Evolutionary conservation across 2,888 invertebrate genomes (phyloP).

Genomic region (Drosophila pegasa): DNA sequence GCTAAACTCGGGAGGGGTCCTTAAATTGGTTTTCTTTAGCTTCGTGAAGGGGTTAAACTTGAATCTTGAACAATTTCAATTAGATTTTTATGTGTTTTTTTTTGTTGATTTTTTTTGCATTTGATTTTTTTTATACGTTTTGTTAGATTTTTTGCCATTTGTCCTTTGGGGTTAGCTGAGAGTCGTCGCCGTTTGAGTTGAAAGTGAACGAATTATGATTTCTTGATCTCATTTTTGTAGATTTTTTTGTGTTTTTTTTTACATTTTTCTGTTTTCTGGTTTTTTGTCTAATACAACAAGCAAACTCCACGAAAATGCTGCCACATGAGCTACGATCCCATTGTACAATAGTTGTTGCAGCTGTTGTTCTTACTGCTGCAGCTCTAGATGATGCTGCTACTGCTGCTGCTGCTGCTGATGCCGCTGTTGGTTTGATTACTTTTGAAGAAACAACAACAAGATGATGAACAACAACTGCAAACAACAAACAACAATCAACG

Average conservation of each 20-base stretch:
- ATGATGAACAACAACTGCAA: slow-evolving; percentile 17
- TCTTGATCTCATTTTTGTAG: slow-evolving; percentile 20
- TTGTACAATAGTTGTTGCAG: slow-evolving; percentile 35
- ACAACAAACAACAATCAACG: slow-evolving; percentile 15
- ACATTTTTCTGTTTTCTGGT: slow-evolving; percentile 27
- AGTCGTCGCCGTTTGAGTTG: slow-evolving; percentile 66
- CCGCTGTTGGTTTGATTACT: slow-evolving; percentile 24
- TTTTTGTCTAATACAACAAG: slow-evolving; percentile 65
- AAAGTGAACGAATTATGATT: slow-evolving; percentile 65
- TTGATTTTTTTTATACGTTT: slow-evolving; percentile 4
- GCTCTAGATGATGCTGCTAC: slow-evolving; percentile 7
- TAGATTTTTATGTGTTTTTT: slow-evolving; percentile 14
- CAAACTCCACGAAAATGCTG: slow-evolving; percentile 66
- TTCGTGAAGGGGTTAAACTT: slow-evolving; percentile 21
- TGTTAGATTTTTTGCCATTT: slow-evolving; percentile 36
- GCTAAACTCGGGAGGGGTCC: slow-evolving; percentile 24
- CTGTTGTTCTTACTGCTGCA: slow-evolving; percentile 26
- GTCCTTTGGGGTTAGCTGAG: slow-evolving; percentile 58
- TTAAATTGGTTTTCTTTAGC: slow-evolving; percentile 8
- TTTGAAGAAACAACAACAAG: slow-evolving; percentile 18
- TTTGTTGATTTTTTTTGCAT: slow-evolving; percentile 20
- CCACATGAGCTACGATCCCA: slow-evolving; percentile 38
- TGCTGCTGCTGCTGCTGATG: too few species aligned
- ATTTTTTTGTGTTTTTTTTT: slow-evolving; percentile 50
- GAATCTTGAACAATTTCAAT: slow-evolving; percentile 28